Percentiles rank a stretch among this genome's conserved stretches.
Evolutionary conservation across 1,140 invertebrate species (phyloP).

Genomic region (Schlechtendalia chinensis): DNA sequence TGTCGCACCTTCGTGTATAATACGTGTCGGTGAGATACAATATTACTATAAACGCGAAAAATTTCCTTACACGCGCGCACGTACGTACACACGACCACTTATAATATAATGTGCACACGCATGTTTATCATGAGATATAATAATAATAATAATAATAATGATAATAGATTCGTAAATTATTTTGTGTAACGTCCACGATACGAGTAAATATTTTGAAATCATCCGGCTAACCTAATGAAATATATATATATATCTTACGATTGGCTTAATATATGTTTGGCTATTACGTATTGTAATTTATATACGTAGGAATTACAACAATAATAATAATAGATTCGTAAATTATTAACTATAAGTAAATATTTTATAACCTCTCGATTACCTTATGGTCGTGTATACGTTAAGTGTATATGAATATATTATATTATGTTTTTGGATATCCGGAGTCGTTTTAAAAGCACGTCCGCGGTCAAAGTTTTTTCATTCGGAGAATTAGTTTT

Average conservation of each 20-base stretch:
- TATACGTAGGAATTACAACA: not conserved
- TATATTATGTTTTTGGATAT: not conserved
- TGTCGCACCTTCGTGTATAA: not conserved
- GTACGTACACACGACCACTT: not conserved
- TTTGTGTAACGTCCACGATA: not conserved
- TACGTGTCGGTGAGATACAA: not conserved
- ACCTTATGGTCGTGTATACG: not conserved
- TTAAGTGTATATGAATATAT: not conserved
- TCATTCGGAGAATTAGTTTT: too few species aligned
- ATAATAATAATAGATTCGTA: conserved; percentile 17
- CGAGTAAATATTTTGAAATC: not conserved
- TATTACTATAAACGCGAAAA: not conserved
- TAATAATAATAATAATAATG: not conserved
- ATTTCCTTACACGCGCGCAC: not conserved
- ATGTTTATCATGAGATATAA: not conserved
- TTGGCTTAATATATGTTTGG: not conserved
- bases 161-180: conserved; percentile 3
- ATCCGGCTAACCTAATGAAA: too few species aligned
- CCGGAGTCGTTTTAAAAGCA: too few species aligned
- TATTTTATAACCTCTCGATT: not conserved
- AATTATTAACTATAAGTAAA: conserved; percentile 6
- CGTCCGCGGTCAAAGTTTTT: too few species aligned
- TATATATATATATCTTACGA: too few species aligned
- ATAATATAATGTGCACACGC: not conserved
- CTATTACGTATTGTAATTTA: not conserved